Evolutionary conservation across 2,113 vertebrate genomes (phyloP).

Genomic region (Calypte anna): DNA sequence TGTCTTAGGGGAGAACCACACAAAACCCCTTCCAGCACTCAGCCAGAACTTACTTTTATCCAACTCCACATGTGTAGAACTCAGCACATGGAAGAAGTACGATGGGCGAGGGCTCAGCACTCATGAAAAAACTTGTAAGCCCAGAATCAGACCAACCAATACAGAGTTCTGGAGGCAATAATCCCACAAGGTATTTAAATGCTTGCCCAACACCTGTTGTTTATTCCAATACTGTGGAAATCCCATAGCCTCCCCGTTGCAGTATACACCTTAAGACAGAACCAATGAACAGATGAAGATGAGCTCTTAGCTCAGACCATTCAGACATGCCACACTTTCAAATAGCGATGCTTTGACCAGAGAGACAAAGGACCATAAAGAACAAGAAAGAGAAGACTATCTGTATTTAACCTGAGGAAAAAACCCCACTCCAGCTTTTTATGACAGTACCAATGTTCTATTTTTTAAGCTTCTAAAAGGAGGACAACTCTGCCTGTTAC

Average conservation of each 20-base stretch:
- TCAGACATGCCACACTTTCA: neutral
- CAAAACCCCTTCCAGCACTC: neutral
- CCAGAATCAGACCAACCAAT: neutral
- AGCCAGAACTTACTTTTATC: neutral
- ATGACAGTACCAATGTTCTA: neutral
- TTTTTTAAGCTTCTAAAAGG: slow-evolving; percentile 28
- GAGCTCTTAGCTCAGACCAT: neutral
- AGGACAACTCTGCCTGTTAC: slow-evolving; percentile 56
- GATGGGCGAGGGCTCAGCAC: neutral
- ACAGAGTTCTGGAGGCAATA: neutral
- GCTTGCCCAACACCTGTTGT: slow-evolving; percentile 20
- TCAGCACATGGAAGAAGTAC: neutral
- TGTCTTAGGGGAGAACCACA: neutral
- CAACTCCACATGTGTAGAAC: neutral
- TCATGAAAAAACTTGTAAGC: neutral
- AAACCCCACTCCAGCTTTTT: neutral
- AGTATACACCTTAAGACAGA: neutral
- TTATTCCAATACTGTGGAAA: neutral
- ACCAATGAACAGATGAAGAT: neutral
- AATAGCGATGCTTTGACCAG: neutral
- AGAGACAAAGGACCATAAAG: neutral
- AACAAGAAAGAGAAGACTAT: neutral
- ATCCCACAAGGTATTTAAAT: neutral
- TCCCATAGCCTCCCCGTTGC: neutral
- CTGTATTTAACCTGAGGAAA: neutral